Conservation (phyloP, 2,888 invertebrate species). For the Sphaeridia pumilis region DNA sequence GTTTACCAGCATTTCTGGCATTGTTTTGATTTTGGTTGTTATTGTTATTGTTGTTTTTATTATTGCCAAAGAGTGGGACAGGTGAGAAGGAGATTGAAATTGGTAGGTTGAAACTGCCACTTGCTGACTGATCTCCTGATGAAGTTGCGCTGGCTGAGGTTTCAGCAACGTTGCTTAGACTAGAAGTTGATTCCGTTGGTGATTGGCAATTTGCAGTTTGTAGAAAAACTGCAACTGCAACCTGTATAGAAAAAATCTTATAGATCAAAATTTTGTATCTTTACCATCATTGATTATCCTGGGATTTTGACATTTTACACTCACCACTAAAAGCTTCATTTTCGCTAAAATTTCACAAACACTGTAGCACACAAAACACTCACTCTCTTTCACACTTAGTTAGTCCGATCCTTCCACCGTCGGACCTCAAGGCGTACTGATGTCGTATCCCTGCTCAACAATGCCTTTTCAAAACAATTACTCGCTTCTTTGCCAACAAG, state of each 20-base stretch:
- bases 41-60: no score
- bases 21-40: neutral
- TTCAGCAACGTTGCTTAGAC: no score
- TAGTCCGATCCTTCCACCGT: no score
- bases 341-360: no score
- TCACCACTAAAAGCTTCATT: no score
- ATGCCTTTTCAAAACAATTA: no score
- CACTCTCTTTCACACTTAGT: no score
- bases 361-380: no score
- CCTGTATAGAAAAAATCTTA: slow-evolving; percentile 1
- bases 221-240: slow-evolving; percentile 8
- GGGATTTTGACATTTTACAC: slow-evolving; percentile 3
- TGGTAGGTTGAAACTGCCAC: neutral
- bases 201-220: slow-evolving; percentile 13
- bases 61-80: neutral
- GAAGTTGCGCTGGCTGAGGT: neutral
- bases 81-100: neutral
- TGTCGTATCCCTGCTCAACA: no score
- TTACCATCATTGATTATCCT: neutral
- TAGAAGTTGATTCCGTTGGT: neutral
- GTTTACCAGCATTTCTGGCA: neutral
- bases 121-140: neutral
- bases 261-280: neutral
- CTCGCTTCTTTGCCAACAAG: no score
- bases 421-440: no score